These are phyloP conservation scores for Ectropis grisescens DNA, from an alignment of 1,140 invertebrate species.

Conservation along the genomic window DNA sequence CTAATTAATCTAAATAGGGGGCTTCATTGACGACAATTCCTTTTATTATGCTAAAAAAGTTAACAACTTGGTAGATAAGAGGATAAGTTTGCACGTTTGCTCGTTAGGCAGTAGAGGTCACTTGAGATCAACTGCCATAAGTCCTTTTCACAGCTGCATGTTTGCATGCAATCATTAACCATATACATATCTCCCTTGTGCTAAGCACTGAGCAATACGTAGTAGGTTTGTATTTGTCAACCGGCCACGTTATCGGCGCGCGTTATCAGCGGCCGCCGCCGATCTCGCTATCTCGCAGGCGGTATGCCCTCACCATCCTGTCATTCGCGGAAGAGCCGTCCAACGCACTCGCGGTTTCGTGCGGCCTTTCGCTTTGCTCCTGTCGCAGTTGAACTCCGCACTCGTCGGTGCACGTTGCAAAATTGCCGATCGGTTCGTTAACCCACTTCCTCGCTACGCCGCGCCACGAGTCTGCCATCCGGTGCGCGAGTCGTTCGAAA, in stretches of 20 bases:
- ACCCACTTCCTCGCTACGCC: slow-evolving; percentile 25
- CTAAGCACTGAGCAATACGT: too few species aligned
- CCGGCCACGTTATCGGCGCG: slow-evolving; percentile 35
- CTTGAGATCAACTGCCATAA: too few species aligned
- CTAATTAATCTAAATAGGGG: too few species aligned
- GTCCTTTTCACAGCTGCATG: too few species aligned
- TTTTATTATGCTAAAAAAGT: too few species aligned
- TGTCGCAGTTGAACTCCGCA: slow-evolving; percentile 35
- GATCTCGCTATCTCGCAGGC: slow-evolving; percentile 54
- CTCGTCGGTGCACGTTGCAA: slow-evolving; percentile 37
- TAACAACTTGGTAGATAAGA: too few species aligned
- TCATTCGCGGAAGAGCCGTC: slow-evolving; percentile 51
- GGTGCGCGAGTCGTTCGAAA: slow-evolving; percentile 22
- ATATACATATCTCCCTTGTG: too few species aligned
- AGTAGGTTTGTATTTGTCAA: slow-evolving; percentile 10
- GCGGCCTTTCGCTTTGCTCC: slow-evolving; percentile 43
- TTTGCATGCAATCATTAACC: too few species aligned
- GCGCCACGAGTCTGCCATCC: slow-evolving; percentile 15
- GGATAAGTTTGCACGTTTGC: too few species aligned
- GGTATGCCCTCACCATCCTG: slow-evolving; percentile 44
- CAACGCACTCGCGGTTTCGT: slow-evolving; percentile 54
- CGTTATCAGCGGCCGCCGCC: slow-evolving; percentile 52
- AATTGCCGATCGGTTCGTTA: slow-evolving; percentile 42
- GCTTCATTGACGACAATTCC: too few species aligned
- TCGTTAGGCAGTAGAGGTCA: too few species aligned